Percentiles rank a stretch among this genome's conserved stretches.
These are phyloP conservation scores for Enchytraeus crypticus DNA, from an alignment of 2,888 invertebrate genomes.

Conservation along the genomic window DNA sequence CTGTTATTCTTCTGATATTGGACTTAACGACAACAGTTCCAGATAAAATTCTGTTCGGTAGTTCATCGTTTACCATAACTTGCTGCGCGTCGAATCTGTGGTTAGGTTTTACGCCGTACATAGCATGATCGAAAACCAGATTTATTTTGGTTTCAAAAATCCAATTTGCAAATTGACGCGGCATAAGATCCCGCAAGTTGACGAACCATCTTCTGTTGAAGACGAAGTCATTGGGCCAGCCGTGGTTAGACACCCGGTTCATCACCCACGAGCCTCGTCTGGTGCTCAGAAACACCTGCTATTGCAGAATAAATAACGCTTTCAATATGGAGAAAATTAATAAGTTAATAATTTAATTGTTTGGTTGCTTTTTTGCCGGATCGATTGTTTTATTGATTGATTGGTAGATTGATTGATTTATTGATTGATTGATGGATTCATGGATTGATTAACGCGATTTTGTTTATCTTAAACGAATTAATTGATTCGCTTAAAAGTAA, in stretches of 20 bases:
- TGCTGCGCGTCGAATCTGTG: conserved; percentile 31
- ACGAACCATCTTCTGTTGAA: not conserved
- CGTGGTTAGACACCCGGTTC: conserved; percentile 38
- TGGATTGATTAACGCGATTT: too few relatives aligned
- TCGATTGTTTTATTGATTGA: too few relatives aligned
- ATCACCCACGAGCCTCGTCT: conserved; percentile 49
- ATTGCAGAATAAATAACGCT: too few relatives aligned
- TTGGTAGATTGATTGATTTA: too few relatives aligned
- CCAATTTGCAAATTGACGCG: not conserved
- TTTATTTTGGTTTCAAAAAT: conserved; percentile 29
- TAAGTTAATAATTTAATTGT: too few relatives aligned
- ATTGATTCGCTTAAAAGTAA: too few relatives aligned
- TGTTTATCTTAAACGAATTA: too few relatives aligned
- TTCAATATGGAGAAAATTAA: too few relatives aligned
- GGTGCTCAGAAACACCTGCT: conserved; percentile 50
- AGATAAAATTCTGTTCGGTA: conserved; percentile 45
- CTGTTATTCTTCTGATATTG: conserved; percentile 34
- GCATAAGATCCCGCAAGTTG: not conserved
- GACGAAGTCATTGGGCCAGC: conserved; percentile 35
- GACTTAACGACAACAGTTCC: conserved; percentile 44
- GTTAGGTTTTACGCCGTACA: conserved; percentile 45
- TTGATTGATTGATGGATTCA: too few relatives aligned
- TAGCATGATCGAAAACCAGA: conserved; percentile 42
- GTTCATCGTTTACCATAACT: conserved; percentile 48
- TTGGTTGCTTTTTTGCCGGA: too few relatives aligned